Evolutionary conservation across 2,113 vertebrate species (phyloP), one percentile per base, ranked within the genome.

Genomic region (Phocoena phocoena): DNA sequence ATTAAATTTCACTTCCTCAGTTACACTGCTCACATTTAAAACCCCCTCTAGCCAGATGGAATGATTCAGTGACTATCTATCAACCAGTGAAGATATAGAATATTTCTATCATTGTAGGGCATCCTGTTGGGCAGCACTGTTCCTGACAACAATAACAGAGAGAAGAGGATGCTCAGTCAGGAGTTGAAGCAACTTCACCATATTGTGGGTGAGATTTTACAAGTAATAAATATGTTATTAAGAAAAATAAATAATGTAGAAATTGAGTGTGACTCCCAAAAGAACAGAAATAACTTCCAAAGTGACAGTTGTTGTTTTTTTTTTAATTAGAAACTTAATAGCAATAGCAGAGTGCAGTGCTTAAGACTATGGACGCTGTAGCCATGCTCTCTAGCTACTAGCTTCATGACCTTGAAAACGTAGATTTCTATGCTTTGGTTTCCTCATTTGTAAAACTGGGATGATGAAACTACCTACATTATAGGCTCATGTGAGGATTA

Each of bases 111-210:
- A 71, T 11, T 79, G 4, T 3, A 70, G 9, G 28, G 31, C 1
- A 25, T 38, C 31, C n/a, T 33, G 10, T 3, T 79, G 15, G 8
- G 44, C 5, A n/a, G 3, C 12, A 53, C 0, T 15, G 4, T 63
- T 17, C 10, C 38, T 77, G 55, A 68, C 20, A 92, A 60, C 8
- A 84, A 36, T 28, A 89, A 20, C 7, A 25, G 50, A 74, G 12
- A 25, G 5, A 4, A 96, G 26, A 87, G 3, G 77, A 28, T 65
- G 33, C 2, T 60, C 12, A 76, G 26, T 50, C 5, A 58, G 25
- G 11, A 74, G 9, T 20, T 68, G 12, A 84, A 92, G 47, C 11
- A 90, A 74, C 13, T 44, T 55, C n/a, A 70, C 47, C 38, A 36
- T 47, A 26, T 10, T 25, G 28, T 17, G 11, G 4, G 1, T 63